Base-by-base conservation (phyloP, 1,140 invertebrate genomes). In the Zaprionus lachaisei region DNA sequence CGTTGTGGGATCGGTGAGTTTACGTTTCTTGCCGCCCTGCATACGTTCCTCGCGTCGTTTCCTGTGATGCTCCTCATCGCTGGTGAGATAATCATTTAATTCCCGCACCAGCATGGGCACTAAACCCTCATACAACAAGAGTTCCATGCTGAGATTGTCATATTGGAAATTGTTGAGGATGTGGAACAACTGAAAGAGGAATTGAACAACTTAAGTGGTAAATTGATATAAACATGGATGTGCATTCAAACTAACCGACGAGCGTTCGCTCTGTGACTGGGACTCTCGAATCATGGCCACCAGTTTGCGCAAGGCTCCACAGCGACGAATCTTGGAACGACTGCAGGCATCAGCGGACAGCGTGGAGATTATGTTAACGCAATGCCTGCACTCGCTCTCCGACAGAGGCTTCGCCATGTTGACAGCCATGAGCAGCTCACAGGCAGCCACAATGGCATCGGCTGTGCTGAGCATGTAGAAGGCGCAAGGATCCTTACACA, bases 151-250 rank as follows among this genome's bases (percentile, higher is more conserved):
- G 34, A 93, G 65, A 37, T 93, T 92, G 62, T 93, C 92, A 65
- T 93, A 93, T 76, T 92, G 89, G 64, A 93, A 93, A 56, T 93
- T 89, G 28, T 91, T 89, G 1, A 93, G 69, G 15, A 92, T 87
- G 62, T 91, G 81, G 2, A 93, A 81, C 5, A 93, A 80, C 92
- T 93, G 26, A 47, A 72, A 47, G 12, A 1, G 17, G 0, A 26
- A 38, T 22, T 17, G 41, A 47, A 44, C 2, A 24, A 51, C 4
- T 44, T 17, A 38, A 26, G 5, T 22, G 9, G 0, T 47, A 1
- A 22, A 20, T 17, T 37, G 15, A 9, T 28, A 24, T 24, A 1
- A 24, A 9, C 1, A 56, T 28, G 1, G 6, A 9, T 7, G n/a
- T 44, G 0, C 2, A 15, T 56, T 4, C 0, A 3, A 38, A 56